Evolutionary conservation across 2,797 vertebrate genomes (phyloP).

Genomic region (Microchirus variegatus): DNA sequence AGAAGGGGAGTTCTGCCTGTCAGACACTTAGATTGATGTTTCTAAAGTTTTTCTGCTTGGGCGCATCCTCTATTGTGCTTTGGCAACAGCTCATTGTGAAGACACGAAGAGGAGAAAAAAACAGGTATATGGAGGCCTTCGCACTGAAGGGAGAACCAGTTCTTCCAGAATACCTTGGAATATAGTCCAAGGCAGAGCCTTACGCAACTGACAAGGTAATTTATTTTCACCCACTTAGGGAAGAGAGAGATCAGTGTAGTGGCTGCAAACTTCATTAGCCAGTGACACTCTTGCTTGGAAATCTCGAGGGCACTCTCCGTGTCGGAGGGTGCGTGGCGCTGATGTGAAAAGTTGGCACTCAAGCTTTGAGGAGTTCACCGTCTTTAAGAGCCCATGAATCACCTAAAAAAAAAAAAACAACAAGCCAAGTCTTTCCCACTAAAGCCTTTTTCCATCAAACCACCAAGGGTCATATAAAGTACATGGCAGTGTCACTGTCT

Average conservation of each 20-base stretch:
- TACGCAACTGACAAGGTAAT: constrained; percentile 37
- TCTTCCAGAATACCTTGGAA: constrained; percentile 9
- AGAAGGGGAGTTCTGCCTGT: constrained; percentile 71
- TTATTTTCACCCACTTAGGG: constrained; percentile 55
- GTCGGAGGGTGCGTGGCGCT: constrained; percentile 25
- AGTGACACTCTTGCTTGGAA: constrained; percentile 59
- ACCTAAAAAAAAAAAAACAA: constrained; percentile 52
- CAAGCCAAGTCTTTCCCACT: constrained; percentile 47
- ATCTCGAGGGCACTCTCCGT: constrained; percentile 41
- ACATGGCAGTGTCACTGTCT: constrained; percentile 41
- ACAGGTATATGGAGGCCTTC: constrained; percentile 22
- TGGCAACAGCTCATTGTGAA: constrained; percentile 16
- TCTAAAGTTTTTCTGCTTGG: constrained; percentile 21
- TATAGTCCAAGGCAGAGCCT: constrained; percentile 17
- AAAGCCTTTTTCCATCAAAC: constrained; percentile 52
- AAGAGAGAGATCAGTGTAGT: constrained; percentile 55
- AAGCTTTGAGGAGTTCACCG: constrained; percentile 48
- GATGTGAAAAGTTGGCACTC: constrained; percentile 39
- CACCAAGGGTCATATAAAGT: constrained; percentile 49
- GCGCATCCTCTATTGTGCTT: constrained; percentile 29
- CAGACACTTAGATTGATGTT: constrained; percentile 29
- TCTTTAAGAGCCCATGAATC: constrained; percentile 62
- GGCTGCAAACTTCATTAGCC: constrained; percentile 67
- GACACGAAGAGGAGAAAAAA: constrained; percentile 27
- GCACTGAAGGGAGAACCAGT: constrained; percentile 26